phyloP scores from a whole-genome alignment of 2,888 invertebrate species.

The Mythimna albipuncta region DNA sequence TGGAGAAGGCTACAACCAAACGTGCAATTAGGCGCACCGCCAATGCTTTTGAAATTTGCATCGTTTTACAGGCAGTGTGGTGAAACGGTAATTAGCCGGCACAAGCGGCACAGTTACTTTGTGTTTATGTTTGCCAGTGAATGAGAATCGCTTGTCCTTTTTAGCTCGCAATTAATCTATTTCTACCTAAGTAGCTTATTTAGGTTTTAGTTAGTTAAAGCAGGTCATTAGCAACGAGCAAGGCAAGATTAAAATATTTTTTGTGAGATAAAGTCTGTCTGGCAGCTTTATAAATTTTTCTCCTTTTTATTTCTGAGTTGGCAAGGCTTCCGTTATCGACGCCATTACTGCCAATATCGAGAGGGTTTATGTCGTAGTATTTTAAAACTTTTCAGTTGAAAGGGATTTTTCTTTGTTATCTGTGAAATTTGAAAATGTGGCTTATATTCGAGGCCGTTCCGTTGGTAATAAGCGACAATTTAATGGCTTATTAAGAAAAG shows the following conservation, averaged over 20 bases:
- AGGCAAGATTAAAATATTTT: slow-evolving; percentile 51
- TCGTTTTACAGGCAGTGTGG: slow-evolving; percentile 72
- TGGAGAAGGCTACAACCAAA: slow-evolving; percentile 71
- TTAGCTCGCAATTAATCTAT: slow-evolving; percentile 52
- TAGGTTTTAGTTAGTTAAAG: slow-evolving; percentile 40
- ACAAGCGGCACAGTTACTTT: slow-evolving; percentile 75
- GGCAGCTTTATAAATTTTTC: slow-evolving; percentile 40
- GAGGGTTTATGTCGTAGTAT: slow-evolving; percentile 66
- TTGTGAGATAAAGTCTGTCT: slow-evolving; percentile 33
- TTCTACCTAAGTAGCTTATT: slow-evolving; percentile 21
- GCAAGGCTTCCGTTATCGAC: slow-evolving; percentile 61
- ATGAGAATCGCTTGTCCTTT: slow-evolving; percentile 67
- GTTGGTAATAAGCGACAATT: slow-evolving; percentile 31
- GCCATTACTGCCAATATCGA: slow-evolving; percentile 65
- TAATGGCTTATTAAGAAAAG: slow-evolving; percentile 37
- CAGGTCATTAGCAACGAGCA: slow-evolving; percentile 54
- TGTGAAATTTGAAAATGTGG: slow-evolving; percentile 51
- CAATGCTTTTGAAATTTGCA: slow-evolving; percentile 82
- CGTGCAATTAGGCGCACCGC: slow-evolving; percentile 78
- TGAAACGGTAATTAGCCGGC: slow-evolving; percentile 78
- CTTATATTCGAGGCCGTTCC: slow-evolving; percentile 22
- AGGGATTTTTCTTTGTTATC: slow-evolving; percentile 59
- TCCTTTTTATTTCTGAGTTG: slow-evolving; percentile 57
- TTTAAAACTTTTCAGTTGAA: slow-evolving; percentile 62
- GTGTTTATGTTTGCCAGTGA: slow-evolving; percentile 80